A percentile compares a stretch with the other conserved stretches of the same genome.
These are phyloP conservation scores for Macrophya annulata DNA, from an alignment of 2,888 invertebrate genomes.

Conservation along the genomic window DNA sequence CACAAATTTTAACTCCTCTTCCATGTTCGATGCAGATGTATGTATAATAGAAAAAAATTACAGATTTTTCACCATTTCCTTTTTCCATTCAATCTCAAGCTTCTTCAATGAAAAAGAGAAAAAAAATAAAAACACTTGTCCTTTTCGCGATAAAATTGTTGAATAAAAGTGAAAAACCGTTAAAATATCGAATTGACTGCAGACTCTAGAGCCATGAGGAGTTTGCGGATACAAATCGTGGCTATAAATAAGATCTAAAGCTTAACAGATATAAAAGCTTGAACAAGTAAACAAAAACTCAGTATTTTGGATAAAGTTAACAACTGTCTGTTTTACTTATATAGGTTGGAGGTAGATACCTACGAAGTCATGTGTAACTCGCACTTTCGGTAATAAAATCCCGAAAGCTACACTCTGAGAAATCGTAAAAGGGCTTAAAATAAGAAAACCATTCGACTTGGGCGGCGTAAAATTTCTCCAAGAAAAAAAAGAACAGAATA, in stretches of 20 bases:
- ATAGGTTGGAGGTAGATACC: background rate
- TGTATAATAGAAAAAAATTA: too few relatives aligned
- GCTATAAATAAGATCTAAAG: constrained; percentile 21
- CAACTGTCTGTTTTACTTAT: background rate
- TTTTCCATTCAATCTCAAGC: too few relatives aligned
- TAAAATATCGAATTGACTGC: background rate
- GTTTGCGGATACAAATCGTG: background rate
- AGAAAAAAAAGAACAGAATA: background rate
- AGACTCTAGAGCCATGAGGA: background rate
- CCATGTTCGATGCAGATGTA: too few relatives aligned
- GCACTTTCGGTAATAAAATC: background rate
- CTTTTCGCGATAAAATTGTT: background rate
- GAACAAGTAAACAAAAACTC: background rate
- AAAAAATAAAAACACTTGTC: too few relatives aligned
- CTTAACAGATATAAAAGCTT: background rate
- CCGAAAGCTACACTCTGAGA: background rate
- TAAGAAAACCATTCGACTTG: background rate
- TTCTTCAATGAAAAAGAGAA: too few relatives aligned
- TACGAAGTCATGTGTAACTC: background rate
- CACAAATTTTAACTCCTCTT: too few relatives aligned
- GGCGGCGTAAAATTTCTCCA: background rate
- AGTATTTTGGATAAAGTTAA: constrained; percentile 27
- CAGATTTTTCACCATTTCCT: too few relatives aligned
- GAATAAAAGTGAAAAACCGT: background rate
- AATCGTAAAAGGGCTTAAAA: constrained; percentile 10